Conservation (phyloP, 2,888 invertebrate species). For the Lycocerus yunnanus region DNA sequence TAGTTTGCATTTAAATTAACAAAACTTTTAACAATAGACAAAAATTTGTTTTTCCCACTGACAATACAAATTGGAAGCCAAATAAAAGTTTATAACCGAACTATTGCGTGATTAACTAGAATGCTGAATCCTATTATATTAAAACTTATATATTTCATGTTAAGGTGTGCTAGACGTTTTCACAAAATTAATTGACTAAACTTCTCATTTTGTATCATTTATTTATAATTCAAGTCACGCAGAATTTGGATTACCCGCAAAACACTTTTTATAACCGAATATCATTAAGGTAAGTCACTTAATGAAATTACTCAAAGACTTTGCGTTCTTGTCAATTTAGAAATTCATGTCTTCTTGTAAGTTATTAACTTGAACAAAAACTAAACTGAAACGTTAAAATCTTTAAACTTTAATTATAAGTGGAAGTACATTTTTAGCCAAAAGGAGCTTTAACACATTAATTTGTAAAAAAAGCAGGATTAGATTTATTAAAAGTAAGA, state of each 20-base stretch:
- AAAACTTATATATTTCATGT: conserved; percentile 18
- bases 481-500: no score
- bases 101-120: conserved; percentile 17
- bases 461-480: no score
- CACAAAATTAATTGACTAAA: conserved; percentile 16
- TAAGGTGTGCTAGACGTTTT: conserved; percentile 19
- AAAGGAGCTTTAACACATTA: no score
- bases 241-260: conserved; percentile 2
- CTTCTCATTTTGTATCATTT: conserved; percentile 20
- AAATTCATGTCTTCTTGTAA: background rate
- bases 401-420: no score
- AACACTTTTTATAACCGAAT: background rate
- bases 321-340: background rate
- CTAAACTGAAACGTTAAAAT: no score
- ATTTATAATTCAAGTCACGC: conserved; percentile 14
- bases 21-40: background rate
- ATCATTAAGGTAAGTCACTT: background rate
- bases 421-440: no score
- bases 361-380: no score
- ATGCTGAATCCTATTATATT: conserved; percentile 14
- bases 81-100: conserved; percentile 1
- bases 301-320: background rate
- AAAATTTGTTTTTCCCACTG: background rate
- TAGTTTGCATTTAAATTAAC: background rate
- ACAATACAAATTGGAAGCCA: conserved; percentile 5